Conservation (phyloP, 2,797 vertebrate genomes). For the Macropodus opercularis region DNA sequence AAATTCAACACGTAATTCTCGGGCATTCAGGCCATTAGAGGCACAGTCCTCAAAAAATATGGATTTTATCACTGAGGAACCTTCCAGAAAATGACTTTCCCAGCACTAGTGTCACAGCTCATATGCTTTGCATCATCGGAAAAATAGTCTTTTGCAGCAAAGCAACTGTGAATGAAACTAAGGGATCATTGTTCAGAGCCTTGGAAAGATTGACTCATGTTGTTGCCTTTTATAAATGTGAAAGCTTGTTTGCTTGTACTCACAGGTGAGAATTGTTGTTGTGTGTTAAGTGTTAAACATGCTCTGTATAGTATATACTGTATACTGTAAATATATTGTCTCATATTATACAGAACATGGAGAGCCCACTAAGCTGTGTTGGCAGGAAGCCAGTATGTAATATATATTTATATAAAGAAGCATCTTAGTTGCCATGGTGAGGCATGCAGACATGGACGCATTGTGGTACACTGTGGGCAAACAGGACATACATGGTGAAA, state of each 20-base stretch:
- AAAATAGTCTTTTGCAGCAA: constrained; percentile 48
- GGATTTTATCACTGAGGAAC: constrained; percentile 54
- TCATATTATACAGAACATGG: not conserved
- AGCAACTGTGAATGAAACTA: constrained; percentile 63
- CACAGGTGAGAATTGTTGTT: constrained; percentile 18
- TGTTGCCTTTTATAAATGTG: constrained; percentile 40
- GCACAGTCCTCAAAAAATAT: constrained; percentile 59
- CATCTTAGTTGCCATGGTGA: not conserved
- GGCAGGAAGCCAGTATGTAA: too few species aligned
- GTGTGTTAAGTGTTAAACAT: too few species aligned
- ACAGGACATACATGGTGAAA: too few species aligned
- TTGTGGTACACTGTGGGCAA: too few species aligned
- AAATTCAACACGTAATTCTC: constrained; percentile 71
- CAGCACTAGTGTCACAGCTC: constrained; percentile 59
- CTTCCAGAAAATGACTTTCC: constrained; percentile 65
- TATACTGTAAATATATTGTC: not conserved
- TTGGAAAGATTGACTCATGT: constrained; percentile 53
- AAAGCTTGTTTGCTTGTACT: constrained; percentile 29
- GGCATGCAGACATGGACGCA: not conserved
- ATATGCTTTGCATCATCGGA: constrained; percentile 64
- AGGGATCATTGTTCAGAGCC: constrained; percentile 63
- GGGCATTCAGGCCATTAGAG: constrained; percentile 55
- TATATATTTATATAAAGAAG: too few species aligned
- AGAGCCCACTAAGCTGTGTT: too few species aligned
- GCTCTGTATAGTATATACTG: not conserved